Conservation (phyloP, 2,888 invertebrate genomes). For the Cristatella mucedo region DNA sequence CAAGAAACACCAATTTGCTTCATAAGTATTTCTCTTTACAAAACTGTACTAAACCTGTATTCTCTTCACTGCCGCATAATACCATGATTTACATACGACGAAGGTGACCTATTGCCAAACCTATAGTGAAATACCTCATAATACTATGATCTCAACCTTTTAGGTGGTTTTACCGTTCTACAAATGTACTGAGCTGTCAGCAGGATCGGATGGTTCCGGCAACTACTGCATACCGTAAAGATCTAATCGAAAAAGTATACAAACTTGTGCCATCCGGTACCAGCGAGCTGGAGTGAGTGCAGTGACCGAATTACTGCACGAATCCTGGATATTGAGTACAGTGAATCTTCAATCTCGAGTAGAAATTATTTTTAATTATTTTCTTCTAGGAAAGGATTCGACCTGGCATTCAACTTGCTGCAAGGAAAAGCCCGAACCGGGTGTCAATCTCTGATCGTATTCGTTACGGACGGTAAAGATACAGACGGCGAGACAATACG, state of each 20-base stretch:
- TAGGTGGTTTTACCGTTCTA: slow-evolving; percentile 33
- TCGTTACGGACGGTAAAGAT: slow-evolving; percentile 38
- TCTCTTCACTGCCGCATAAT: too few species aligned
- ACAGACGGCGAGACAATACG: slow-evolving; percentile 38
- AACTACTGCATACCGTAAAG: slow-evolving; percentile 36
- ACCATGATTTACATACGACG: too few species aligned
- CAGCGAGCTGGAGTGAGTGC: slow-evolving; percentile 35
- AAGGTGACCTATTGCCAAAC: too few species aligned
- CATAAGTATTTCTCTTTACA: too few species aligned
- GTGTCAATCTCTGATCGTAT: slow-evolving; percentile 36
- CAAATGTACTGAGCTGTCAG: slow-evolving; percentile 36
- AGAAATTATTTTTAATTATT: slow-evolving; percentile 1
- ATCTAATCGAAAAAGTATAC: slow-evolving; percentile 36
- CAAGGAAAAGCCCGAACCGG: slow-evolving; percentile 31
- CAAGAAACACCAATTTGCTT: too few species aligned
- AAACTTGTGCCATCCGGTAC: slow-evolving; percentile 37
- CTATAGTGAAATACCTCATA: too few species aligned
- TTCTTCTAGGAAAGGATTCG: slow-evolving; percentile 30
- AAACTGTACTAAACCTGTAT: too few species aligned
- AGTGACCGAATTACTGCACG: background rate
- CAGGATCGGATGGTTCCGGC: slow-evolving; percentile 34
- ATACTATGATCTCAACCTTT: too few species aligned
- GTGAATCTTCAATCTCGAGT: background rate
- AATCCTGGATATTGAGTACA: background rate
- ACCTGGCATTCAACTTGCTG: slow-evolving; percentile 31